Conservation (phyloP, 2,888 invertebrate genomes). For the Limenitis camilla region DNA sequence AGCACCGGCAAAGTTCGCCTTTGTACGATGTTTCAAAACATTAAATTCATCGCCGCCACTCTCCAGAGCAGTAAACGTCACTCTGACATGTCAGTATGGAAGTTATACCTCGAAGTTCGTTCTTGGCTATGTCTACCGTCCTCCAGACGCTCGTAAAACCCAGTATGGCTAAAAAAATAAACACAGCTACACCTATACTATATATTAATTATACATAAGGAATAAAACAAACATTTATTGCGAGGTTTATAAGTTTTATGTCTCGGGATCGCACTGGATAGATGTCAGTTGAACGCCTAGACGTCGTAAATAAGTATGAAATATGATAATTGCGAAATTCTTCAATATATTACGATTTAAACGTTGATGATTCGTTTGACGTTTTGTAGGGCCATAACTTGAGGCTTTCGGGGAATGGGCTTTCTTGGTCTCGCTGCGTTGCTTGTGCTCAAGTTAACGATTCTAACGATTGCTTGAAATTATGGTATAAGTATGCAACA, state of each 20-base stretch:
- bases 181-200: slow-evolving; percentile 30
- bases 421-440: slow-evolving; percentile 18
- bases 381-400: slow-evolving; percentile 70
- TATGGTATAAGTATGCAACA: too few relatives aligned
- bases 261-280: slow-evolving; percentile 59
- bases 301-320: slow-evolving; percentile 73
- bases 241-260: slow-evolving; percentile 64
- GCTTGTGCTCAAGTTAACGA: neutral
- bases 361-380: slow-evolving; percentile 71
- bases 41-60: slow-evolving; percentile 36
- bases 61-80: slow-evolving; percentile 34
- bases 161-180: slow-evolving; percentile 45
- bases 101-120: slow-evolving; percentile 25
- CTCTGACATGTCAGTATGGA: slow-evolving; percentile 24
- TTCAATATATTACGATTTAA: slow-evolving; percentile 74
- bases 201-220: slow-evolving; percentile 53
- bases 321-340: slow-evolving; percentile 75
- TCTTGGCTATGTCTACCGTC: slow-evolving; percentile 17
- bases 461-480: too few relatives aligned
- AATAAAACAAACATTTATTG: slow-evolving; percentile 65
- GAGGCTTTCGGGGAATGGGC: slow-evolving; percentile 53
- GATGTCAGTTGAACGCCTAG: slow-evolving; percentile 66
- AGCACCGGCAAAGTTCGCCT: slow-evolving; percentile 27
- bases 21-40: slow-evolving; percentile 28
- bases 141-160: slow-evolving; percentile 43